Evolutionary conservation across 2,888 invertebrate species (phyloP), one percentile per base, ranked within the genome.

Genomic region (Philaethria dido): DNA sequence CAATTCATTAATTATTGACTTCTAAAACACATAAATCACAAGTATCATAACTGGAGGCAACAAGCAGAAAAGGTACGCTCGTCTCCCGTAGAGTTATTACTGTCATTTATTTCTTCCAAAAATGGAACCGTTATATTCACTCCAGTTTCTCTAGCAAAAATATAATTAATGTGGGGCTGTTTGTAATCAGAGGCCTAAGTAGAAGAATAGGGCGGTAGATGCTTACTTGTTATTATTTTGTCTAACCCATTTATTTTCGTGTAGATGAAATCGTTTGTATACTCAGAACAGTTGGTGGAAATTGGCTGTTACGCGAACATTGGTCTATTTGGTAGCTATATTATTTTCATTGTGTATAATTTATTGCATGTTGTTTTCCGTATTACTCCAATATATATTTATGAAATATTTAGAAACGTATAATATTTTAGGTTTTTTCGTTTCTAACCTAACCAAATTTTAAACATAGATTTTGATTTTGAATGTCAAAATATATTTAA

Each of bases 111-210:
- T 87, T 84, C 67, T 70, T 73, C 79, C 66, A 64, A 85, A 85
- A 85, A 82, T 78, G 76, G 78, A 75, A 78, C 77, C 80, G 82
- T 85, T 83, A 84, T 86, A 89, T 88, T 87, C 83, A 85, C 84
- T 85, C 78, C 73, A 80, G 84, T 80, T 86, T 86, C 77, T 79
- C 80, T 84, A 85, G 84, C 85, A 88, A 87, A 88, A 89, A 88
- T 85, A 83, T 88, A 87, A 89, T 89, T 88, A 88, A 89, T 89
- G 86, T 84, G 83, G 76, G 78, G 84, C 81, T 86, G 85, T 87
- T 88, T 84, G 86, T 87, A 88, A 88, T 88, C 87, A 85, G 82
- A 79, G 81, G 83, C 81, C 77, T 84, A 82, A 86, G 80, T 81
- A 81, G 80, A 79, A 62, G 62, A 66, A 61, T 59, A 64, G 52